Conservation (phyloP, 2,888 invertebrate genomes). For the Pherbina coryleti region DNA sequence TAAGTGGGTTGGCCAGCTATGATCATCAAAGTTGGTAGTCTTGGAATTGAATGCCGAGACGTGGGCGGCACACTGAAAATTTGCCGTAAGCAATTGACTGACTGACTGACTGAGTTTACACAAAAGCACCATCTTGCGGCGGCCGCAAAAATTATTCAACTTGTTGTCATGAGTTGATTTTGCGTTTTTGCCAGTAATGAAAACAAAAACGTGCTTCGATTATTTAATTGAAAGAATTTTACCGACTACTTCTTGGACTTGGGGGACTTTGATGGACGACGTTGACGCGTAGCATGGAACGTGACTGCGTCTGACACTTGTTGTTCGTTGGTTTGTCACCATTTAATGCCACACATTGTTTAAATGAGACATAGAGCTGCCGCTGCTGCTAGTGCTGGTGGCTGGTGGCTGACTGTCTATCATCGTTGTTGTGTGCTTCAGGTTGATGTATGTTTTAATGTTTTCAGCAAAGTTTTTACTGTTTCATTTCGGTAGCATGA, state of each 20-base stretch:
- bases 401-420: neutral
- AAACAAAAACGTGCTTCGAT: conserved; percentile 49
- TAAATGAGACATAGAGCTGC: neutral
- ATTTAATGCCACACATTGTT: conserved; percentile 17
- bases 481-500: conserved; percentile 31
- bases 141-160: neutral
- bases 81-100: neutral
- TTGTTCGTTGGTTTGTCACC: conserved; percentile 1
- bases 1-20: conserved; percentile 5
- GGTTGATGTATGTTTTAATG: conserved; percentile 15
- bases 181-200: neutral
- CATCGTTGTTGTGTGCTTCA: neutral
- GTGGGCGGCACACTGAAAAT: conserved; percentile 3
- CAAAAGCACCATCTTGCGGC: conserved; percentile 6
- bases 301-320: conserved; percentile 14
- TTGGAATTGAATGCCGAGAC: neutral
- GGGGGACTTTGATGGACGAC: conserved; percentile 33
- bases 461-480: neutral
- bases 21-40: neutral
- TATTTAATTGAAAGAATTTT: conserved; percentile 41
- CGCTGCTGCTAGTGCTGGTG: neutral
- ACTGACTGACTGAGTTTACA: conserved; percentile 1
- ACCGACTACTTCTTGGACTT: conserved; percentile 17
- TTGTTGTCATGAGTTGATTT: neutral
- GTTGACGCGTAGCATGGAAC: conserved; percentile 8